Evolutionary conservation across 2,113 vertebrate species (phyloP), one percentile per base, ranked within the genome.

Genomic region (Eurystomus gularis): DNA sequence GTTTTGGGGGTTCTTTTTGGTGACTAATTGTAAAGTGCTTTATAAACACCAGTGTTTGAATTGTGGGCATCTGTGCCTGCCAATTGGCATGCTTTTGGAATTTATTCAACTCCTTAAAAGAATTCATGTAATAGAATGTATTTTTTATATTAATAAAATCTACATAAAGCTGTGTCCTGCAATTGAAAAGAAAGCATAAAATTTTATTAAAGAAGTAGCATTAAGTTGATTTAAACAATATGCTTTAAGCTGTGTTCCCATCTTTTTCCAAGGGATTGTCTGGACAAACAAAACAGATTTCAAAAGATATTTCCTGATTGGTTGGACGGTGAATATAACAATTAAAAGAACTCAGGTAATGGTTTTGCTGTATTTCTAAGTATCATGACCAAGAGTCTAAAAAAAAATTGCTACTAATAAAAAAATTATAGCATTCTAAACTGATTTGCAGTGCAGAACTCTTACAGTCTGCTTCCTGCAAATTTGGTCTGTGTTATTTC

Each of bases 91-190:
- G 57, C 88, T 96, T 96, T 94, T 19, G 7, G 81, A 92, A 75
- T 94, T 97, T 96, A 96, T 94, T 96, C 94, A 95, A 69, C 62
- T 85, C 73, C 44, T 82, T 77, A 72, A 97, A 95, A 94, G 52
- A 91, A 51, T 16, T 17, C 8, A 10, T 21, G 46, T 48, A 60
- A 15, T 1, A 13, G n/a, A n/a, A n/a, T n/a, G n/a, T 52, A 26
- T 54, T 78, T 93, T 89, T 82, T 37, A 21, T 70, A 62, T 48
- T 11, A 82, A 68, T 81, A 58, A 68, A 66, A 62, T 64, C 23
- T 86, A 21, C 33, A 51, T 70, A 42, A 89, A 96, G 26, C 71
- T 66, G 60, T 94, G 48, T 83, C 21, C 20, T 82, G 8, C 20
- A 88, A 71, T 60, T 94, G 71, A 93, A 95, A 94, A 73, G 33